Evolutionary conservation across 2,113 vertebrate genomes (phyloP).

Genomic region (Solea solea): DNA sequence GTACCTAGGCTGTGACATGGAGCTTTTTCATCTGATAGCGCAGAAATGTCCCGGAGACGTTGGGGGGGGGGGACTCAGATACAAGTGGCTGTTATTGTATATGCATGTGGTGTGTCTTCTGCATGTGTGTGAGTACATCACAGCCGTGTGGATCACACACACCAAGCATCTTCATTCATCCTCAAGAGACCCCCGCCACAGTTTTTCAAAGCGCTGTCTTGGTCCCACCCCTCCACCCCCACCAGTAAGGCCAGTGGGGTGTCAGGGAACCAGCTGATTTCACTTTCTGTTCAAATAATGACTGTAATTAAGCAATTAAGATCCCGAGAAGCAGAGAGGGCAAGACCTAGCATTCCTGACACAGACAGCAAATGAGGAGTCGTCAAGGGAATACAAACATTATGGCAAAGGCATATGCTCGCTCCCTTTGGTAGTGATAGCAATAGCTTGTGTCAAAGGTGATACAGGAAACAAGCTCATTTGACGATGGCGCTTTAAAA

Average conservation of each 20-base stretch:
- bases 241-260: conserved; percentile 45
- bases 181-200: conserved; percentile 50
- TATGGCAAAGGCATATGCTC: conserved; percentile 55
- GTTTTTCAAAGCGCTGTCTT: conserved; percentile 32
- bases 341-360: conserved; percentile 52
- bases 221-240: background rate
- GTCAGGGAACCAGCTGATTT: conserved; percentile 64
- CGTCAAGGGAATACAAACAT: conserved; percentile 62
- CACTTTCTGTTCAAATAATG: conserved; percentile 73
- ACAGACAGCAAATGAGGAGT: conserved; percentile 68
- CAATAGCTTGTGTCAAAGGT: conserved; percentile 50
- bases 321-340: conserved; percentile 51
- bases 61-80: conserved; percentile 55
- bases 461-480: background rate
- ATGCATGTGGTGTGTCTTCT: conserved; percentile 48
- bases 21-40: conserved; percentile 76
- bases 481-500: background rate
- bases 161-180: conserved; percentile 55
- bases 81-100: conserved; percentile 40
- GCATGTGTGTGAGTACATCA: conserved; percentile 42
- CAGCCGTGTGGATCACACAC: conserved; percentile 51
- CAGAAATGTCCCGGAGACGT: conserved; percentile 72
- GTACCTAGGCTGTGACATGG: conserved; percentile 71
- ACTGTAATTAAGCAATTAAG: conserved; percentile 80
- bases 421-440: conserved; percentile 52